Evolutionary conservation across 2,797 vertebrate species (phyloP), one percentile per base, ranked within the genome.

Genomic region (Telmatherina bonti): DNA sequence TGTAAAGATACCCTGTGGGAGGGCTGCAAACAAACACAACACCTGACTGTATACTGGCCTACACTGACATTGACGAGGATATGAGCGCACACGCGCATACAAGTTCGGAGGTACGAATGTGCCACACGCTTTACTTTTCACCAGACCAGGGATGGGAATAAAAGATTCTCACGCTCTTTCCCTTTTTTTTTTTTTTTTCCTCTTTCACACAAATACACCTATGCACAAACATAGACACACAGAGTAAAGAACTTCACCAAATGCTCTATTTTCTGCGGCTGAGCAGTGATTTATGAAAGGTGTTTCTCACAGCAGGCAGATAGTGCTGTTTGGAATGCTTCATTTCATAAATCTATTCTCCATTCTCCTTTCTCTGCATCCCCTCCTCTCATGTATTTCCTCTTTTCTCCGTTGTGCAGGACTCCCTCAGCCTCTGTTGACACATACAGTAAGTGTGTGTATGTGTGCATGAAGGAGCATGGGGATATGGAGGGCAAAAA

Each of bases 271-370:
- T 95, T 94, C 93, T 90, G 91, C 88, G 58, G 74, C 92, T 93
- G 90, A 88, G 91, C 92, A 76, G 90, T 98, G 97, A 98, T 98
- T 97, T 97, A 98, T 97, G 95, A 95, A 97, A 96, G 96, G 96
- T 95, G 95, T 94, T 93, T 94, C 95, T 96, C 95, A 95, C 95
- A 91, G 94, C 94, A 93, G 95, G 95, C 93, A 97, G 96, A 98
- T 95, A 96, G 97, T 95, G 96, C 96, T 94, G 95, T 96, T 96
- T 95, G 96, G 96, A 97, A 97, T 95, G 96, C 95, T 97, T 96
- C 96, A 96, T 97, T 98, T 98, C 96, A 97, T 97, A 97, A 99
- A 97, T 97, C 96, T 96, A 96, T 94, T 92, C 92, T 90, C 88
- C 89, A 93, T 94, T 87, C 85, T 89, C 88, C 72, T 81, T 84